Conservation (phyloP, 2,797 vertebrate species). For the Sylvilagus floridanus region DNA sequence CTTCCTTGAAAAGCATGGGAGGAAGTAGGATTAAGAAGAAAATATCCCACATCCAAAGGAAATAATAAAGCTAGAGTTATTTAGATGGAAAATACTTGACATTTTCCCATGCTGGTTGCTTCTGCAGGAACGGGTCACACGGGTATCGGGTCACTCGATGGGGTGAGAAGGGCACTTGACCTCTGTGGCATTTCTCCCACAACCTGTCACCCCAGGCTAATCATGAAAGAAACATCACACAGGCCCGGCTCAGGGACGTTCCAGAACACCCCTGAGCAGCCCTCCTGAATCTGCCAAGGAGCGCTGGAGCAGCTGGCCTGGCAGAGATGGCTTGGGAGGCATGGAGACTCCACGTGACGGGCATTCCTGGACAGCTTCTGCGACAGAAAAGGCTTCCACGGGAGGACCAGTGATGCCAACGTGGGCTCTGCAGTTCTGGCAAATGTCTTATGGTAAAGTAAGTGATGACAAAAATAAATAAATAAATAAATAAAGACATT, state of each 20-base stretch:
- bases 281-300: not conserved
- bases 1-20: no score
- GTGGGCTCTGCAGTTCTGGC: not conserved
- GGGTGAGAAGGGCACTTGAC: no score
- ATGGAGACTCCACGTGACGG: not conserved
- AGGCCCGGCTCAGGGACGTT: not conserved
- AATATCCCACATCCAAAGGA: no score
- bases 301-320: accelerated
- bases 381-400: not conserved
- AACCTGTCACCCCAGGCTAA: not conserved
- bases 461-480: no score
- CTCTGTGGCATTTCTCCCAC: not conserved
- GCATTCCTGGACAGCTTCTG: not conserved
- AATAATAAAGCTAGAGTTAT: not conserved
- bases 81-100: not conserved
- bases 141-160: not conserved
- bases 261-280: no score
- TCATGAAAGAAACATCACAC: not conserved
- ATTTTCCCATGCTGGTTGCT: not conserved
- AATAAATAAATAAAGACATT: no score
- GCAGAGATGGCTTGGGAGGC: not conserved
- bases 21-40: not conserved
- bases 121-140: no score
- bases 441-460: no score
- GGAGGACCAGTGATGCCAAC: not conserved